phyloP scores from a whole-genome alignment of 2,888 invertebrate species.

The Nomada flava region DNA sequence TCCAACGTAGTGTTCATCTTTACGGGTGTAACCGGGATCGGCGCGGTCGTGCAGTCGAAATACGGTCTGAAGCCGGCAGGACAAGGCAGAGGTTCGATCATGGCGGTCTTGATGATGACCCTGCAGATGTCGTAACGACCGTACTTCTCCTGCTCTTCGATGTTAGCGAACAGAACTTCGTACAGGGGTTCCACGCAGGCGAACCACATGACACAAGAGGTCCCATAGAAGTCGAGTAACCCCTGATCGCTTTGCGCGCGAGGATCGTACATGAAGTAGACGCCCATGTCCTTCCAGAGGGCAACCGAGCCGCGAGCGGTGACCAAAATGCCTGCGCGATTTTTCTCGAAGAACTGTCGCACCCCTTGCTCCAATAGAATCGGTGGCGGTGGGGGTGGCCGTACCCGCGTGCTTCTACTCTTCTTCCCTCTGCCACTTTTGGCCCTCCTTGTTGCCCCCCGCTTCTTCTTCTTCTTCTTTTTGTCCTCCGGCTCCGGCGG shows the following conservation, averaged over 20 bases:
- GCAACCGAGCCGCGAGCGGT: conserved; percentile 74
- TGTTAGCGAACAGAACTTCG: conserved; percentile 73
- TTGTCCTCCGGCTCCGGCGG: conserved; percentile 74
- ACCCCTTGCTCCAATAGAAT: conserved; percentile 76
- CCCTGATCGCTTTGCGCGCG: conserved; percentile 72
- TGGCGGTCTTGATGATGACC: conserved; percentile 72
- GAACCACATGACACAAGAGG: conserved; percentile 79
- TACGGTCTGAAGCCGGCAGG: conserved; percentile 76
- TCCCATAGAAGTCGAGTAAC: conserved; percentile 61
- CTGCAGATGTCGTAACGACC: conserved; percentile 73
- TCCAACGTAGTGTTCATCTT: conserved; percentile 70
- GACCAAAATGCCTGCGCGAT: conserved; percentile 77
- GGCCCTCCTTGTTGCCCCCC: conserved; percentile 21
- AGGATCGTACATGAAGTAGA: conserved; percentile 80
- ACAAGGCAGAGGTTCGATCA: conserved; percentile 76
- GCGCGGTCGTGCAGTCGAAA: conserved; percentile 65
- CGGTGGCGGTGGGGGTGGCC: conserved; percentile 70
- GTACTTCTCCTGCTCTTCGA: conserved; percentile 76
- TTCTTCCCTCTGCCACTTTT: conserved; percentile 35
- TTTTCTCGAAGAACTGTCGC: conserved; percentile 74
- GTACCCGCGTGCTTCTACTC: conserved; percentile 38
- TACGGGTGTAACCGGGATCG: conserved; percentile 59
- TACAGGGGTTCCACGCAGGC: conserved; percentile 78
- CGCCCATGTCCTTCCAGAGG: conserved; percentile 79
- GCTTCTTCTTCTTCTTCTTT: conserved; percentile 65